These are phyloP conservation scores for Lutjanus campechanus DNA, from an alignment of 2,797 vertebrate genomes.

Conservation along the genomic window DNA sequence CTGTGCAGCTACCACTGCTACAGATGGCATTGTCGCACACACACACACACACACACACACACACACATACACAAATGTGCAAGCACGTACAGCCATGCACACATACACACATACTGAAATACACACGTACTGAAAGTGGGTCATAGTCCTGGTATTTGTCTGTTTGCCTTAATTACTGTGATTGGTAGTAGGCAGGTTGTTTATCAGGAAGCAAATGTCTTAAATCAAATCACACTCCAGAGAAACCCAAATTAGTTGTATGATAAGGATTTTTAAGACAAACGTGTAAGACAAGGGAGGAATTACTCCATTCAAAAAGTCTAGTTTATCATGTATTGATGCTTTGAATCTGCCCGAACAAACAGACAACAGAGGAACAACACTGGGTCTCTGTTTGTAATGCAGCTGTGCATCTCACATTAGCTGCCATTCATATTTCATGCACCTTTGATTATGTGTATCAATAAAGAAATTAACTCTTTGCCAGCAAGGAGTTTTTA, in stretches of 20 bases:
- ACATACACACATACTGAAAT: slow-evolving; percentile 10
- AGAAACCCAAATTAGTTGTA: not conserved
- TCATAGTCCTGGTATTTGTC: slow-evolving; percentile 69
- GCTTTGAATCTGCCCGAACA: not conserved
- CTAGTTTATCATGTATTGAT: not conserved
- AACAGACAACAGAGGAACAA: not conserved
- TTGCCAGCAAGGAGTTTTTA: not conserved
- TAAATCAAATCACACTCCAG: slow-evolving; percentile 23
- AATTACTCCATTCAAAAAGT: not conserved
- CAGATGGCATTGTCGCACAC: slow-evolving; percentile 79
- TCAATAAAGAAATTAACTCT: not conserved
- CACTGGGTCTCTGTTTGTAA: not conserved
- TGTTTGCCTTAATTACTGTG: slow-evolving; percentile 68
- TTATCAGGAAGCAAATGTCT: slow-evolving; percentile 48
- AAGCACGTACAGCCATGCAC: slow-evolving; percentile 35
- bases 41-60: slow-evolving; percentile 36
- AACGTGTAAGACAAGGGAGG: not conserved
- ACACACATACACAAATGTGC: slow-evolving; percentile 38
- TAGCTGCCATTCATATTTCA: not conserved
- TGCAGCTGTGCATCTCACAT: not conserved
- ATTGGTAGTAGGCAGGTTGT: slow-evolving; percentile 46
- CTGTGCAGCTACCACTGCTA: slow-evolving; percentile 63
- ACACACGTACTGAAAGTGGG: slow-evolving; percentile 67
- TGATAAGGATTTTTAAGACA: not conserved
- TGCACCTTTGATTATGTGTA: not conserved